These are phyloP conservation scores for Lampris incognitus DNA, from an alignment of 2,113 vertebrate species.

Conservation along the genomic window DNA sequence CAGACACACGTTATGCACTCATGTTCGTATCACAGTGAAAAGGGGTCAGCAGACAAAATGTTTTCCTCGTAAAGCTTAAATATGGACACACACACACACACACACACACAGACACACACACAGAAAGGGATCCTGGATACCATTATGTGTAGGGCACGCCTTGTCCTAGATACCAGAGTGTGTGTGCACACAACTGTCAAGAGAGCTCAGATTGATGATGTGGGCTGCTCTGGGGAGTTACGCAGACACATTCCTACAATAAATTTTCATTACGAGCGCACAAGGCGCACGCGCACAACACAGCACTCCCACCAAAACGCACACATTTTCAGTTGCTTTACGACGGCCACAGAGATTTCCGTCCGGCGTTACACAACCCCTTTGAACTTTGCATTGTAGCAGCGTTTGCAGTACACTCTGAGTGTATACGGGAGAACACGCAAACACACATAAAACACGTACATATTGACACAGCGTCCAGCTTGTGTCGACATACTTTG, in stretches of 20 bases:
- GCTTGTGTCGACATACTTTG: no score
- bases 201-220: neutral
- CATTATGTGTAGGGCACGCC: conserved; percentile 10
- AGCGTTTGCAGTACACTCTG: no score
- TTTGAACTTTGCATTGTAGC: no score
- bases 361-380: no score
- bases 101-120: conserved; percentile 1
- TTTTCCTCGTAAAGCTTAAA: neutral
- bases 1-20: neutral
- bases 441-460: no score
- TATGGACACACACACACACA: neutral
- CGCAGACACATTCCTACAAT: neutral
- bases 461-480: no score
- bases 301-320: neutral
- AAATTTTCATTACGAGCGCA: neutral
- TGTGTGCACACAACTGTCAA: conserved; percentile 2
- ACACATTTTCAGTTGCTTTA: neutral
- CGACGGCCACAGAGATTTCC: no score
- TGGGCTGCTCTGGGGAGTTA: neutral
- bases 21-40: neutral
- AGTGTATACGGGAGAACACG: no score
- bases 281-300: neutral
- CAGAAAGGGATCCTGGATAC: conserved; percentile 11
- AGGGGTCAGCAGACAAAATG: neutral
- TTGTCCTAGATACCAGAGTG: conserved; percentile 14